Conservation (phyloP, 2,797 vertebrate genomes). For the Syngnathus acus region DNA sequence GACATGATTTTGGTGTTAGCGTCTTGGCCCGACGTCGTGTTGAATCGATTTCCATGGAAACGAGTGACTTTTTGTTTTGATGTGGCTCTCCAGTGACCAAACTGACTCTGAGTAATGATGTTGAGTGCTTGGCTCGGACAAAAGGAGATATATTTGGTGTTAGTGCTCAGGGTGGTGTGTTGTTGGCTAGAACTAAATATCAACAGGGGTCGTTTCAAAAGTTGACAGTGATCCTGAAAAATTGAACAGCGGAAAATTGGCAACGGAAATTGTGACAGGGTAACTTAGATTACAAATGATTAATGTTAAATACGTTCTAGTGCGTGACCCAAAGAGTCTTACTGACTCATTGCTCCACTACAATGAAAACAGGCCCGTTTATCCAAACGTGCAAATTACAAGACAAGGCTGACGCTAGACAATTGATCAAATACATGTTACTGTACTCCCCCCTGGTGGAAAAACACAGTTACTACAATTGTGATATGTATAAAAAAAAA, state of each 20-base stretch:
- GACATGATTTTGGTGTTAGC: constrained; percentile 35
- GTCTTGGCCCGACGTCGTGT: constrained; percentile 31
- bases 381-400: not conserved
- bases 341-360: not conserved
- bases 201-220: no score
- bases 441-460: constrained; percentile 7
- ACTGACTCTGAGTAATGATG: not conserved
- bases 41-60: constrained; percentile 21
- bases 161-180: not conserved
- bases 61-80: constrained; percentile 8
- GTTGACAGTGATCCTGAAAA: no score
- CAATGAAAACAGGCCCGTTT: not conserved
- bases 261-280: no score
- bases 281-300: constrained; percentile 8
- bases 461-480: not conserved
- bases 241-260: no score
- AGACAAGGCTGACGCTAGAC: not conserved
- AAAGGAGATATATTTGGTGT: not conserved
- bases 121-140: not conserved
- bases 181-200: not conserved
- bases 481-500: not conserved
- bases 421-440: not conserved
- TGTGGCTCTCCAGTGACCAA: not conserved
- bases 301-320: no score
- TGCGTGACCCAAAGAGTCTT: not conserved